Evolutionary conservation across 2,113 vertebrate genomes (phyloP), one percentile per base, ranked within the genome.

Genomic region (Mastomys coucha): DNA sequence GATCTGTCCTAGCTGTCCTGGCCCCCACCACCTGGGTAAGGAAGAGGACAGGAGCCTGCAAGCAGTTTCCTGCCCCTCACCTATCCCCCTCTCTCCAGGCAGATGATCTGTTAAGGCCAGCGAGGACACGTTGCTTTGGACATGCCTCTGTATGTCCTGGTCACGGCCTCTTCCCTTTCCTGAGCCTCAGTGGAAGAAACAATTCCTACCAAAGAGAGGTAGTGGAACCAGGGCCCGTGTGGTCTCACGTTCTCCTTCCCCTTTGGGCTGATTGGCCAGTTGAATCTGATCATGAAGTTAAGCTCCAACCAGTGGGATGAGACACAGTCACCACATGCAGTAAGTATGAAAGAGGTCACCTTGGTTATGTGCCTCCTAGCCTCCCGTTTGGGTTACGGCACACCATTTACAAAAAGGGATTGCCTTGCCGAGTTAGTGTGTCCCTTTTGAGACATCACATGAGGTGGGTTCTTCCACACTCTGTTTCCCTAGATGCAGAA

Each of bases 191-290:
- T 53, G 31, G 49, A 19, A 80, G 77, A 22, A n/a, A 72, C 12
- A 12, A n/a, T 72, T 72, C 39, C 72, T 75, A n/a, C 22, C 33
- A 58, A 22, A 22, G 51, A 9, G 19, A 36, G 51, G 11, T 20
- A 13, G 51, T 10, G 0, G 5, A n/a, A 36, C 9, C 1, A 11
- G 19, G 17, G 12, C 80, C 36, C 1, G 11, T 12, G 11, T 7
- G 19, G 22, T 7, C 78, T 56, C 14, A 31, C 12, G 4, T 36
- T 13, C 78, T 20, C 11, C 11, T 26, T 39, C 20, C 20, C 20
- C 33, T 56, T 56, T 81, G 78, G 11, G 51, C 49, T 33, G 19
- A 22, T 22, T 19, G 4, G 33, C 20, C 36, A n/a, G 24, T 7
- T 39, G 12, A 58, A 36, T 60, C 53, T 14, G 78, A 58, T 39